Evolutionary conservation across 2,797 vertebrate species (phyloP), one percentile per base, ranked within the genome.

Genomic region (Lateolabrax maculatus): DNA sequence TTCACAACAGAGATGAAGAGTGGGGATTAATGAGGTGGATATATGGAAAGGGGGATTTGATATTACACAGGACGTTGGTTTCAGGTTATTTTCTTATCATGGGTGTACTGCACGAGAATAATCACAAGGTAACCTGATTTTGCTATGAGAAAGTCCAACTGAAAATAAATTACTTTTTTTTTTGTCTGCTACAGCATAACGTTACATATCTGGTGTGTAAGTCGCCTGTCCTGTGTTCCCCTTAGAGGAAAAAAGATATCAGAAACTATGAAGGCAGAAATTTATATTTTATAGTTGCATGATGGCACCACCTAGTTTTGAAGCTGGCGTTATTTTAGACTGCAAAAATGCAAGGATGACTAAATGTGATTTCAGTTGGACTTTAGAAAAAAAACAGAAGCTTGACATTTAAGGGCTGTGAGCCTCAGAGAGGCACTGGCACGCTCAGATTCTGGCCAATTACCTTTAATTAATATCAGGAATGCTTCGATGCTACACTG

Each of bases 1-100:
- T 92, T 83, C 75, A 81, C 60, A 16, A 71, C 79, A 85, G 48
- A 84, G 81, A 87, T 83, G 80, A 86, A 71, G 69, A 64, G 57
- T 1, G 29, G 37, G 85, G 92, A 91, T 90, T 90, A 90, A 81
- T 81, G 81, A 88, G 83, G 60, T 83, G 72, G 64, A 85, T 84
- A 68, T 75, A 83, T 79, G 61, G 58, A 72, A 5, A 34, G 46
- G 12, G 60, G 63, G 80, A 81, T 87, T 90, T 78, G 80, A 83
- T 80, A 87, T 74, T 25, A 73, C 60, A 69, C 39, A 44, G 19
- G 36, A 81, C 48, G 71, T 66, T 73, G 23, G 10, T 78, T 76
- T 70, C 63, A 77, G 80, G 77, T 83, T 83, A 77, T 84, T 87
- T 87, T 77, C 55, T 58, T 68, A 71, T 64, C 46, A 34, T 37